These are phyloP conservation scores for Bradynema listronoti DNA, from an alignment of 1,140 invertebrate species.

Conservation along the genomic window DNA sequence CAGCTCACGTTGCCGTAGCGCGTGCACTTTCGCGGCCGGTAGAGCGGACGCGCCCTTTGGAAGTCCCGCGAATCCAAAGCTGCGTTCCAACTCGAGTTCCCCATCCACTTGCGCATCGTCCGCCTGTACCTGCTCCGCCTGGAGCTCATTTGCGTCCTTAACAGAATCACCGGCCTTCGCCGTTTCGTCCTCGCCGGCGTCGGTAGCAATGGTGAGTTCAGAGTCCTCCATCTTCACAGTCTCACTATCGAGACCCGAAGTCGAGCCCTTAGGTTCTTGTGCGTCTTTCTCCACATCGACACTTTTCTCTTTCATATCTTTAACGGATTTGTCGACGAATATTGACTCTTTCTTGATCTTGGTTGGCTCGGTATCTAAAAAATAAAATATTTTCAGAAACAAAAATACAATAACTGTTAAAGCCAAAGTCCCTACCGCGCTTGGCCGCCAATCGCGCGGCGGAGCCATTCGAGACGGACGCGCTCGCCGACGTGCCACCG, in stretches of 20 bases:
- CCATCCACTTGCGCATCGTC: neutral
- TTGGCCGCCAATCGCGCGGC: neutral
- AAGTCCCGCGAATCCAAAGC: conserved; percentile 44
- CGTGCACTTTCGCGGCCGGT: conserved; percentile 74
- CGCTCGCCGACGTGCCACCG: neutral
- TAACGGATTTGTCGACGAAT: no score
- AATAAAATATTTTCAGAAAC: neutral
- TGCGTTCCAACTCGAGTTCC: neutral
- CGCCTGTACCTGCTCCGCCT: neutral
- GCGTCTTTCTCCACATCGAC: no score
- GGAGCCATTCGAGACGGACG: neutral
- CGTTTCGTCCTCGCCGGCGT: neutral
- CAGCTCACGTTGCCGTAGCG: conserved; percentile 91
- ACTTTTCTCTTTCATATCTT: no score
- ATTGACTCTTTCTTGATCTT: no score
- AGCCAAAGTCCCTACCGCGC: neutral
- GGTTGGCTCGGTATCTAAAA: neutral
- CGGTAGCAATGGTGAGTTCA: neutral
- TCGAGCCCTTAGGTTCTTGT: no score
- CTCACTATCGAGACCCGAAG: no score
- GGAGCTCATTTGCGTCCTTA: neutral
- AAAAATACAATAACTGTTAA: neutral
- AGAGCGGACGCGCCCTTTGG: conserved; percentile 58
- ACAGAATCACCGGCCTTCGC: neutral
- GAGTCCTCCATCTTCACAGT: no score